Base-by-base conservation (phyloP, 2,797 vertebrate species). In the Garrulus glandarius region DNA sequence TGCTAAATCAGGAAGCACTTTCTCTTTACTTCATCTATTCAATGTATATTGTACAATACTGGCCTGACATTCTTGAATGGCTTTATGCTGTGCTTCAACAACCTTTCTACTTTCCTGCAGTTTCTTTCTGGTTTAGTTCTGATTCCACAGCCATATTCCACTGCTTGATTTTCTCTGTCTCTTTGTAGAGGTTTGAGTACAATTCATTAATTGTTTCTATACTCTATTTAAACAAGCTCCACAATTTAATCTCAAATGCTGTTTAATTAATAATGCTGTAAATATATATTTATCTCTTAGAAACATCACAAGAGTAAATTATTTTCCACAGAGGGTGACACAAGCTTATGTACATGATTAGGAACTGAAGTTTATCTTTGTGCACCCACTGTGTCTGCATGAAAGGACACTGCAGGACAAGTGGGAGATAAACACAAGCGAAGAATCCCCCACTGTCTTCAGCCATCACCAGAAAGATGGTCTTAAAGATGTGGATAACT, bases 41-140 rank as follows among this genome's bases (percentile, higher is more conserved):
- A 82, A 12, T 80, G 70, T 20, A 11, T 55, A 13, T 46, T 81
- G 46, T 34, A 41, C 29, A 76, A 50, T 50, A 97, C 95, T 94
- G 94, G 98, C 99, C 98, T 99, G 99, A 91, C 99, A 87, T 74
- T 99, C 99, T 72, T 99, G 98, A 98, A 99, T 99, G 83, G 98
- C 98, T 98, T 99, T 99, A 84, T 98, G 98, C 60, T 99, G 98
- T 50, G 97, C 98, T 98, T 99, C 36, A 96, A 98, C 98, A 75
- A 98, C 98, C 96, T 97, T 99, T 97, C 97, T 98, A 75, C 98
- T 99, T 96, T 99, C 99, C 95, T 99, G 98, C 50, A 99, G 95
- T 98, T 91, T 99, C 99, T 90, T 98, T 99, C 96, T 99, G 98
- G 59, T 97, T 97, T 44, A 98, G 92, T 72, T 99, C 98, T 93